phyloP scores from a whole-genome alignment of 1,140 invertebrate genomes.

The Lutraria rhynchaena region DNA sequence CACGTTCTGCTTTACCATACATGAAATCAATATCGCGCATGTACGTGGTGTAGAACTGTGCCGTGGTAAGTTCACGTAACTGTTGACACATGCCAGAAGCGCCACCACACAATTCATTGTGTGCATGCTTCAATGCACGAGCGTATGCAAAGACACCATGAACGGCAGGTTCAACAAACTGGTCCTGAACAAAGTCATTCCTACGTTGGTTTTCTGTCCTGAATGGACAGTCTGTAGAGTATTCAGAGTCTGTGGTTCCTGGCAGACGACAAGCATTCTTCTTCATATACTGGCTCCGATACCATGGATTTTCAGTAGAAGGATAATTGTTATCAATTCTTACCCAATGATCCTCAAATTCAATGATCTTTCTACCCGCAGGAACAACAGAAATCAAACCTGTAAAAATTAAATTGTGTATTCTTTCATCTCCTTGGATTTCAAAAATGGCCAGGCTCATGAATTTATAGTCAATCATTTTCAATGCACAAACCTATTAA shows the following conservation, averaged over 20 bases:
- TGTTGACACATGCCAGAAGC: slow-evolving; percentile 76
- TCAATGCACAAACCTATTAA: too few relatives aligned
- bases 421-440: too few relatives aligned
- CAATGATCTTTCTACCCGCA: slow-evolving; percentile 70
- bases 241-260: slow-evolving; percentile 47
- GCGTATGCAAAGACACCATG: slow-evolving; percentile 82
- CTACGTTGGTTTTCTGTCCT: slow-evolving; percentile 61
- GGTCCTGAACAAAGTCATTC: slow-evolving; percentile 74
- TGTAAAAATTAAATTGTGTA: too few relatives aligned
- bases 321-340: slow-evolving; percentile 76
- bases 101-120: slow-evolving; percentile 75
- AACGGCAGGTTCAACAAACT: slow-evolving; percentile 80
- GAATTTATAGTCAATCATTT: too few relatives aligned
- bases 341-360: slow-evolving; percentile 81
- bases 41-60: slow-evolving; percentile 79
- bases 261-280: slow-evolving; percentile 69
- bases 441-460: too few relatives aligned
- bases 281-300: slow-evolving; percentile 79
- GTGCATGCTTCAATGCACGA: slow-evolving; percentile 80
- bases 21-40: slow-evolving; percentile 81
- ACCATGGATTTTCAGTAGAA: slow-evolving; percentile 80
- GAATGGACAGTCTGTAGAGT: slow-evolving; percentile 41
- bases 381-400: slow-evolving; percentile 73
- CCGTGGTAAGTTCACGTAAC: slow-evolving; percentile 73
- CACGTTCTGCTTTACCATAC: slow-evolving; percentile 73